Evolutionary conservation across 2,113 vertebrate species (phyloP), one percentile per base, ranked within the genome.

Genomic region (Scomber japonicus): DNA sequence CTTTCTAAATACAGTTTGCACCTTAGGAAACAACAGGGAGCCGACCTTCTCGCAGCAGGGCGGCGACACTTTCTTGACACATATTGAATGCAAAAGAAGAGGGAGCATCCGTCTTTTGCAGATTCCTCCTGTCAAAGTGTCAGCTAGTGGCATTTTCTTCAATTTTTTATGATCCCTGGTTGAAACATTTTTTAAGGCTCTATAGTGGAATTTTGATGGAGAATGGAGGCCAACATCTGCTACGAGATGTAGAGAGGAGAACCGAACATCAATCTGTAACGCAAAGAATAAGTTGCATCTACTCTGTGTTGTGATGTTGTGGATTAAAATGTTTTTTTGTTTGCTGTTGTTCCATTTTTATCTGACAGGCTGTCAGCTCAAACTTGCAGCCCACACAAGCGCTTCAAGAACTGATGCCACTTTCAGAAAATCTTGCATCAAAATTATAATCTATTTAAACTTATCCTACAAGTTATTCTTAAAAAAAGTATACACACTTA

Each of bases 271-370:
- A 62, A 66, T 66, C n/a, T 62, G 16, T 65, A 71, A 76, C 14
- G 67, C 15, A 17, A 60, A 61, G 64, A 57, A 48, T 12, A 31
- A 49, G 54, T 40, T 30, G 44, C 59, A 30, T 81, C 30, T 19
- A 48, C 59, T 45, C 61, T 3, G 2, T 59, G 75, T 21, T 21
- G 21, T 21, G 21, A 21, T 71, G 71, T 60, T 80, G 66, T 31
- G 74, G 76, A 70, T 81, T 66, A 31, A 82, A 82, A 48, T n/a
- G 55, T 64, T 40, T 80, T 75, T 75, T 80, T 81, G 75, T 89
- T 89, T 70, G 69, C 80, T 70, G 55, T 46, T 51, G 61, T 75
- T 85, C 73, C 75, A 75, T 69, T 82, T 80, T 56, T 62, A 54
- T 75, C 63, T 53, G 73, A 78, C 59, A 35, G 1, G 60, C 44